A percentile compares a stretch with the other conserved stretches of the same genome.
Conservation (phyloP, 2,797 vertebrate genomes). For the Periparus ater region DNA sequence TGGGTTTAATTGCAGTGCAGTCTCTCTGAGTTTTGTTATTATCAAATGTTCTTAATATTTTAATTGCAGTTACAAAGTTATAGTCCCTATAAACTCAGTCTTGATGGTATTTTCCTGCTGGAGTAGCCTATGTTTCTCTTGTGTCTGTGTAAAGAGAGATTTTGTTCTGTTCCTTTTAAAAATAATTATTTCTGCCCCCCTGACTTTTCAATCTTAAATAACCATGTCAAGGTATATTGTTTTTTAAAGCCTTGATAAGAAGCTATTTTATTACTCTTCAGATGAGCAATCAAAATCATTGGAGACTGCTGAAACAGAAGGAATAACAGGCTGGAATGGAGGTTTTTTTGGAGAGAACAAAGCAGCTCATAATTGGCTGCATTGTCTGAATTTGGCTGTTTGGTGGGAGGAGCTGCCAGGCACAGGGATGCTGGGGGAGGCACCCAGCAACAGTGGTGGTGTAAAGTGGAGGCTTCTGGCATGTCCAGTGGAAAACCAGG, state of each 20-base stretch:
- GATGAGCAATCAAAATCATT: background rate
- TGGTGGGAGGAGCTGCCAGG: background rate
- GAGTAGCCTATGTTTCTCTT: background rate
- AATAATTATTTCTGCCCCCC: background rate
- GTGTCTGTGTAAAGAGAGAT: background rate
- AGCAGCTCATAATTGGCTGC: background rate
- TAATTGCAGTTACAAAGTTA: background rate
- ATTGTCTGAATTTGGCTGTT: accelerated
- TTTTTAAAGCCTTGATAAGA: slow-evolving; percentile 46
- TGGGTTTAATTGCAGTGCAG: slow-evolving; percentile 15
- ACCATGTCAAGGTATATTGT: background rate
- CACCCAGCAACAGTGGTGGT: accelerated
- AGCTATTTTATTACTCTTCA: slow-evolving; percentile 35
- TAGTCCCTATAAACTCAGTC: background rate
- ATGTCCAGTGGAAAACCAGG: background rate
- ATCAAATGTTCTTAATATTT: background rate
- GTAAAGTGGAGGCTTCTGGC: background rate
- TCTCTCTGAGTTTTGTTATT: background rate
- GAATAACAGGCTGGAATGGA: background rate
- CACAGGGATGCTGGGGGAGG: background rate
- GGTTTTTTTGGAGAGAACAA: background rate
- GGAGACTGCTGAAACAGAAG: background rate
- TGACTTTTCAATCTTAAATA: background rate
- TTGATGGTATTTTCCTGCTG: background rate
- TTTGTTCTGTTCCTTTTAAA: background rate